These are phyloP conservation scores for Prosapia bicincta DNA, from an alignment of 2,888 invertebrate genomes.

Conservation along the genomic window DNA sequence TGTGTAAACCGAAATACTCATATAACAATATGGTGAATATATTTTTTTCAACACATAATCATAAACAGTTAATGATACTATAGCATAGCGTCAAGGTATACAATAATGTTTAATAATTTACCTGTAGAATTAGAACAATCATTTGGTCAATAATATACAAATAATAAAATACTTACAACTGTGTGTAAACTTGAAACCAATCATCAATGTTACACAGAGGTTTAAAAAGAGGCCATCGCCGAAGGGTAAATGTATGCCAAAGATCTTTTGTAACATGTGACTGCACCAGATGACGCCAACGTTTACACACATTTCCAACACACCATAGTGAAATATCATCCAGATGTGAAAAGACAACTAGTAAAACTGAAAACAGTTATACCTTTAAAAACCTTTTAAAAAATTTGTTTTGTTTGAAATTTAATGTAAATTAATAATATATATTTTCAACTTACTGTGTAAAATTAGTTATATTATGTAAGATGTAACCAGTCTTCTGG, in stretches of 20 bases:
- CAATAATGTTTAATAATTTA: too few relatives aligned
- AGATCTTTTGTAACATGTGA: constrained; percentile 72
- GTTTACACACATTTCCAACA: constrained; percentile 78
- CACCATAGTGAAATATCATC: constrained; percentile 91
- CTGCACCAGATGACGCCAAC: constrained; percentile 79
- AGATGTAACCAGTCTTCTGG: neutral
- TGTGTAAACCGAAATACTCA: too few relatives aligned
- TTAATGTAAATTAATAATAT: constrained; percentile 9
- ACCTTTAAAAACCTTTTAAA: too few relatives aligned
- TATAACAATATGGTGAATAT: too few relatives aligned
- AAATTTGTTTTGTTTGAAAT: neutral
- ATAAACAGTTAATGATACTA: too few relatives aligned
- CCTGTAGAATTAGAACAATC: too few relatives aligned
- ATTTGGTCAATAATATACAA: too few relatives aligned
- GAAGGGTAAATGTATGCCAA: constrained; percentile 74
- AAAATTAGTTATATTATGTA: neutral
- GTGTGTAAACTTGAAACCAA: constrained; percentile 72
- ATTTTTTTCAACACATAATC: too few relatives aligned
- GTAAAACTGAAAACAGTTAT: constrained; percentile 59
- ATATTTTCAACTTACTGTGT: neutral
- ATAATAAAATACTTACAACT: constrained; percentile 46
- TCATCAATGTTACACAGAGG: constrained; percentile 67
- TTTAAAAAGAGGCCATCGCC: constrained; percentile 83
- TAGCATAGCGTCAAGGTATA: too few relatives aligned
- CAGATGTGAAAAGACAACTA: constrained; percentile 83